Evolutionary conservation across 2,113 vertebrate genomes (phyloP).

Genomic region (Amphiprion ocellaris): DNA sequence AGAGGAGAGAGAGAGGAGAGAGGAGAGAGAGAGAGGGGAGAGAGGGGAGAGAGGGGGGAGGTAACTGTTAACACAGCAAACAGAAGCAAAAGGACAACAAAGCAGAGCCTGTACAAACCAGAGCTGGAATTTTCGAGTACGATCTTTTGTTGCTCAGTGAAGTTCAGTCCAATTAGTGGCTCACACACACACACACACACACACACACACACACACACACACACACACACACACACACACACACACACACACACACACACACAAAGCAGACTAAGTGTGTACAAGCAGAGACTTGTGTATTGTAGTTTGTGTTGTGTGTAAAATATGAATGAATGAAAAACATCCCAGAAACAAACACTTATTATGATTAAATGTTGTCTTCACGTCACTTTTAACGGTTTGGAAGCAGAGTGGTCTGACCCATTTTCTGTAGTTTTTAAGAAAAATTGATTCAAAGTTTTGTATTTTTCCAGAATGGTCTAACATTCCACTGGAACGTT

Average conservation of each 20-base stretch:
- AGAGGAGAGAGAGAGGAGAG: too few relatives aligned
- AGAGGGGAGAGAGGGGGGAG: conserved; percentile 51
- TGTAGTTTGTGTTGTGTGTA: neutral
- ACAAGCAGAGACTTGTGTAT: neutral
- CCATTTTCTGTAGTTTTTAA: too few relatives aligned
- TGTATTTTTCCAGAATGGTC: too few relatives aligned
- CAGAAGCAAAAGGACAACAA: conserved; percentile 76
- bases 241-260: conserved; percentile 27
- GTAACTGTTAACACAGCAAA: conserved; percentile 86
- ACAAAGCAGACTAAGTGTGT: neutral
- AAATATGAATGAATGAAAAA: too few relatives aligned
- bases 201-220: conserved; percentile 37
- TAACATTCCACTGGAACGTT: too few relatives aligned
- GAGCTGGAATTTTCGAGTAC: conserved; percentile 84
- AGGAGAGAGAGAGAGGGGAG: too few relatives aligned
- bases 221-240: conserved; percentile 30
- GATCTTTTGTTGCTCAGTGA: conserved; percentile 82
- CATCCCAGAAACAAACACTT: too few relatives aligned
- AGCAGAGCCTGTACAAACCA: conserved; percentile 79
- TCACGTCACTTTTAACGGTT: too few relatives aligned
- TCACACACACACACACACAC: conserved; percentile 36
- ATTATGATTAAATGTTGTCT: too few relatives aligned
- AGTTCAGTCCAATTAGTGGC: conserved; percentile 85
- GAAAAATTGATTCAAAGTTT: too few relatives aligned
- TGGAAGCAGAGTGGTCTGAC: too few relatives aligned